Percentiles rank a stretch among this genome's conserved stretches.
phyloP scores from a whole-genome alignment of 1,140 invertebrate genomes.

The Macrobrachium nipponense region DNA sequence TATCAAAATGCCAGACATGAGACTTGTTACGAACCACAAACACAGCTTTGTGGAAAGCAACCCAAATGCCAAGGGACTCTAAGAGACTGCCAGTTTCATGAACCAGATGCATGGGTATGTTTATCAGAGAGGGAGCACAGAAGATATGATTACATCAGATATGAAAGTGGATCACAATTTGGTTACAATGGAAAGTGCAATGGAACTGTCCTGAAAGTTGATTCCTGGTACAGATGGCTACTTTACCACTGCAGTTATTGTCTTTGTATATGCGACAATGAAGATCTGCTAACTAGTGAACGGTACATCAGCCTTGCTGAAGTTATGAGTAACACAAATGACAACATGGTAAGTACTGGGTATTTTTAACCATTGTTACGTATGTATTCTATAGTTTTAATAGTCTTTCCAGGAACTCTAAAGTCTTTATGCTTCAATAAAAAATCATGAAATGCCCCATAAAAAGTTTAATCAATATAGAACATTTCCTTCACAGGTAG shows the following conservation, averaged over 20 bases:
- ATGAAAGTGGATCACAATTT: slow-evolving; percentile 80
- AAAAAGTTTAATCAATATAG: neutral
- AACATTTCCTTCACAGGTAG: slow-evolving; percentile 12
- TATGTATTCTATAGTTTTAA: neutral
- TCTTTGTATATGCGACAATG: slow-evolving; percentile 86
- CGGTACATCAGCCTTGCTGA: slow-evolving; percentile 82
- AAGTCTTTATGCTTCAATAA: neutral
- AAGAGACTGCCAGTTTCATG: slow-evolving; percentile 81
- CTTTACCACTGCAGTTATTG: slow-evolving; percentile 91
- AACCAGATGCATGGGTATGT: slow-evolving; percentile 88
- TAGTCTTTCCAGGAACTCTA: neutral
- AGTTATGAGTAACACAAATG: slow-evolving; percentile 78
- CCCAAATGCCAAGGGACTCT: slow-evolving; percentile 78
- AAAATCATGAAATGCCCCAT: too few species aligned
- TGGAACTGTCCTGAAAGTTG: slow-evolving; percentile 71
- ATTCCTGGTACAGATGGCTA: slow-evolving; percentile 88
- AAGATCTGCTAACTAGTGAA: slow-evolving; percentile 75
- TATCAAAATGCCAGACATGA: slow-evolving; percentile 79
- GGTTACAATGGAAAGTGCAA: slow-evolving; percentile 68
- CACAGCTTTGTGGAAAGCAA: slow-evolving; percentile 74
- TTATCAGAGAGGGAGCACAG: slow-evolving; percentile 71
- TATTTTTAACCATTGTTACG: neutral
- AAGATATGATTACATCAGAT: slow-evolving; percentile 87
- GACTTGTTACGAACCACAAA: slow-evolving; percentile 73
- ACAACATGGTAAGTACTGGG: slow-evolving; percentile 75